Conservation (phyloP, 2,797 vertebrate species). For the Phylloscopus collybita region DNA sequence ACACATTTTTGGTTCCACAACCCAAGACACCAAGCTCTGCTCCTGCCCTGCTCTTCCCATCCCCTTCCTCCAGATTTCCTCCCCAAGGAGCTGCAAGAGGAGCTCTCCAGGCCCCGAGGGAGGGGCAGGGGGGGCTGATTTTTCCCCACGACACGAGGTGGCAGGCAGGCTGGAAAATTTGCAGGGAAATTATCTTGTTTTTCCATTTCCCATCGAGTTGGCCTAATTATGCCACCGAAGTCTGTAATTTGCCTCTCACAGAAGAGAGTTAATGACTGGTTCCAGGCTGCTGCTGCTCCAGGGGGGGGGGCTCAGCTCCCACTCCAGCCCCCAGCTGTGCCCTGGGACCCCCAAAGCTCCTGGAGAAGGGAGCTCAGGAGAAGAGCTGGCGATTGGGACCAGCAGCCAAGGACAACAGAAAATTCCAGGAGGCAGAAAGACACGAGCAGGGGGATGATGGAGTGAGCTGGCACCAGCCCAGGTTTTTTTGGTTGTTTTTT, state of each 20-base stretch:
- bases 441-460: fast-evolving
- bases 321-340: background rate
- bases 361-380: background rate
- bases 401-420: background rate
- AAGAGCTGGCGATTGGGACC: fast-evolving
- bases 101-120: background rate
- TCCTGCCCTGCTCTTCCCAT: background rate
- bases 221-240: slow-evolving; percentile 47
- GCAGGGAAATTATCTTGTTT: slow-evolving; percentile 36
- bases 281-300: background rate
- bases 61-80: background rate
- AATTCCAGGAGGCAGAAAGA: background rate
- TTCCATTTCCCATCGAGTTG: slow-evolving; percentile 41
- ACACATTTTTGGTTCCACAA: too few species aligned
- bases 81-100: background rate
- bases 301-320: background rate
- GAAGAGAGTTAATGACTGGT: slow-evolving; percentile 46
- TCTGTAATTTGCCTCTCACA: slow-evolving; percentile 59
- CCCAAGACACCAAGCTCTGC: background rate
- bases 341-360: background rate
- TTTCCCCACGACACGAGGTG: background rate
- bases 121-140: background rate
- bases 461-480: background rate
- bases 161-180: background rate
- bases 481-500: background rate